These are phyloP conservation scores for Linyphia triangularis DNA, from an alignment of 2,888 invertebrate genomes.

Conservation along the genomic window DNA sequence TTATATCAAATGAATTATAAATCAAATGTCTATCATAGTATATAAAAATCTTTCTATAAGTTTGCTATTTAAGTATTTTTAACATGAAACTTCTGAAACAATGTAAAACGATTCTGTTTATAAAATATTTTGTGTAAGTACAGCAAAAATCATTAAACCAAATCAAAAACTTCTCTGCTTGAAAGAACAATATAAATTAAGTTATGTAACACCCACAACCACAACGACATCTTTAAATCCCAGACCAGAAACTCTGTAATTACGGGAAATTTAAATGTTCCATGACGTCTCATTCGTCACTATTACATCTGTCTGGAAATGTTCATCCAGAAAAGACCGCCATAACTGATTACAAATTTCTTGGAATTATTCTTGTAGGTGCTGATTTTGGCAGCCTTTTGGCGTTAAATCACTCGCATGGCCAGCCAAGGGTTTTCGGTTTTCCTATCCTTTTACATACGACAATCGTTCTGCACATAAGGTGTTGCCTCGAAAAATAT, in stretches of 20 bases:
- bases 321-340: neutral
- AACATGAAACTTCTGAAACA: no score
- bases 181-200: no score
- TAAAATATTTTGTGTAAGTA: no score
- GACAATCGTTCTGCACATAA: constrained; percentile 31
- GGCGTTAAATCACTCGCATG: constrained; percentile 40
- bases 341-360: constrained; percentile 27
- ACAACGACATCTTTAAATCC: constrained; percentile 2
- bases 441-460: constrained; percentile 4
- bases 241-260: neutral
- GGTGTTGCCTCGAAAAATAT: no score
- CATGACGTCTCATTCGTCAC: constrained; percentile 16
- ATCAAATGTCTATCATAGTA: no score
- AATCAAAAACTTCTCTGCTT: no score
- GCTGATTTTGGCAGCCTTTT: constrained; percentile 50
- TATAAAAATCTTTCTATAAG: no score
- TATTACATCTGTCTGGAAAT: constrained; percentile 1
- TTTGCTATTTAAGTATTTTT: no score
- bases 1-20: no score
- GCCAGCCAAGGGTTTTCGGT: constrained; percentile 26
- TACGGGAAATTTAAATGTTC: constrained; percentile 35
- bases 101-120: no score
- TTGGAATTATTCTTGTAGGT: constrained; percentile 41
- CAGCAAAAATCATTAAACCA: no score
- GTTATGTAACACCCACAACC: neutral